Conservation (phyloP, 2,797 vertebrate genomes). For the Halcyon leucocephala region DNA sequence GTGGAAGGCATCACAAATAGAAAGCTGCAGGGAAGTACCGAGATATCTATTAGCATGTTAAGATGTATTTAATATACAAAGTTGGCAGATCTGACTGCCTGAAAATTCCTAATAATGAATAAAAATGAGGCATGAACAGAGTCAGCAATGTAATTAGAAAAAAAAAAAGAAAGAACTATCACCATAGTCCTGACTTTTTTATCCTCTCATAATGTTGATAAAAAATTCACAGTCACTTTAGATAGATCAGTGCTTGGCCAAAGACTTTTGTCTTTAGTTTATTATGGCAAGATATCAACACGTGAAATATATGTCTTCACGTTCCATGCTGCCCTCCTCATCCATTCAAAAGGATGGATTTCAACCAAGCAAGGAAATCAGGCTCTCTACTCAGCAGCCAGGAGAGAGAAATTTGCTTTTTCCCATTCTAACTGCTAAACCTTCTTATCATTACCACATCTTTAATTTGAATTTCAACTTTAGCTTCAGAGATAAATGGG, state of each 20-base stretch:
- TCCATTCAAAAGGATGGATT: background rate
- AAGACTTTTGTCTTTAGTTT: background rate
- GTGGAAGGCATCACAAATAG: background rate
- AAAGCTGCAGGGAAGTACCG: background rate
- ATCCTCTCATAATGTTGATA: background rate
- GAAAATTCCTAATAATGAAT: constrained; percentile 1
- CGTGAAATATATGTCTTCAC: background rate
- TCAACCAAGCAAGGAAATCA: background rate
- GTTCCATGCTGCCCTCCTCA: background rate
- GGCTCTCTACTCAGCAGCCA: background rate
- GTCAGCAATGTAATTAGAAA: background rate
- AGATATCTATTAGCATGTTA: background rate
- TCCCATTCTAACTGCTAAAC: background rate
- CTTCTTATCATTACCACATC: background rate
- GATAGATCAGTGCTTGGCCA: background rate
- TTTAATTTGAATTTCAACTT: background rate
- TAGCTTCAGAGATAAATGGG: background rate
- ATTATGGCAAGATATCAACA: background rate
- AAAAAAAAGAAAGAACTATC: background rate
- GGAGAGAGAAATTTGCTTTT: background rate
- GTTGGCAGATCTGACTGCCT: background rate
- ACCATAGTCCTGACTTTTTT: background rate
- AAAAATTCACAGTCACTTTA: background rate
- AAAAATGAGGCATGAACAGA: background rate
- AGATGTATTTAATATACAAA: background rate